phyloP scores from a whole-genome alignment of 2,113 vertebrate genomes.

The Hylia prasina region DNA sequence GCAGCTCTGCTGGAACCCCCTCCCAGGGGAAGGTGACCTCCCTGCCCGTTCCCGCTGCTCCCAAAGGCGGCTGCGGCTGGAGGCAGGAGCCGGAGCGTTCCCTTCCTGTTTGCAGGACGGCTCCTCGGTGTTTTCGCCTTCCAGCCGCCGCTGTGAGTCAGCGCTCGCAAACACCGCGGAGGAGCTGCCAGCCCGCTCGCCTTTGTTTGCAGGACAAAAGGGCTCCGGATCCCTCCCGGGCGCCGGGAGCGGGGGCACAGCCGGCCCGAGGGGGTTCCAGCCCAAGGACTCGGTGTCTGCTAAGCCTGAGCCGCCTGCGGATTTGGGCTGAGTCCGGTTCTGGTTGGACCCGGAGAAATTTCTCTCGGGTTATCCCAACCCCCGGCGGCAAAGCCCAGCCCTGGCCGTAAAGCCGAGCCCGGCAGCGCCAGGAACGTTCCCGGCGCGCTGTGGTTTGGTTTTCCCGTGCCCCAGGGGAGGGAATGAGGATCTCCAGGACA shows the following conservation, averaged over 20 bases:
- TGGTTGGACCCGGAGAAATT: rapidly evolving
- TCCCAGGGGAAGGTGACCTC: background rate
- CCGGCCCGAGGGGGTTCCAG: background rate
- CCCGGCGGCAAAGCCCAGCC: background rate
- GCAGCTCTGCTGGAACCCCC: background rate
- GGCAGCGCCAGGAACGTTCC: background rate
- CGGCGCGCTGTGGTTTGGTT: background rate
- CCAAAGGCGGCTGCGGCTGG: background rate
- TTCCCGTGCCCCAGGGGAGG: background rate
- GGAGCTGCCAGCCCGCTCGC: background rate
- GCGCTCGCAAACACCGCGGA: background rate
- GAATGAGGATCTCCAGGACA: background rate
- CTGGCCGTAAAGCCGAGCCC: background rate
- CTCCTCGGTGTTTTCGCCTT: background rate
- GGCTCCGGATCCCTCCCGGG: background rate
- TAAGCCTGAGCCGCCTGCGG: background rate
- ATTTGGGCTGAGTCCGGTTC: rapidly evolving
- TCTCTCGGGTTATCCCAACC: background rate
- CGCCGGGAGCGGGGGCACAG: background rate
- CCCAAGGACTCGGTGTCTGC: rapidly evolving
- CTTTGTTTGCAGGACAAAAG: slow-evolving; percentile 6
- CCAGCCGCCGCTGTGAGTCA: background rate
- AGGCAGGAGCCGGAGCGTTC: background rate
- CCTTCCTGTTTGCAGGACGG: background rate
- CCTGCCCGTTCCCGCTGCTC: rapidly evolving